phyloP scores from a whole-genome alignment of 1,140 invertebrate species.

The Meloidogyne chitwoodi region DNA sequence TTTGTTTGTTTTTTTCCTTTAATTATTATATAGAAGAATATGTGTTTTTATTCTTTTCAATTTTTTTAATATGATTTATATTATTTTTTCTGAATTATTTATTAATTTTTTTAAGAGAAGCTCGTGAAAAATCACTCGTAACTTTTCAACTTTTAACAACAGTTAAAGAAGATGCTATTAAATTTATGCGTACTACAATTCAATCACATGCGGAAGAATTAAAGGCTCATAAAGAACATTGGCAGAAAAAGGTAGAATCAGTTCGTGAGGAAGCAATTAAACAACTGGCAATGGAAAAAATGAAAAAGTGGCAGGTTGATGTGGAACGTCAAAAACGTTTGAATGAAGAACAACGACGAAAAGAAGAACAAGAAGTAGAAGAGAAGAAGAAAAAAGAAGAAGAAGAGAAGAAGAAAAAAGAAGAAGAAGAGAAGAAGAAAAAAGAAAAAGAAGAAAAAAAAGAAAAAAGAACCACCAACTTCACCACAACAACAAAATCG shows the following conservation, averaged over 20 bases:
- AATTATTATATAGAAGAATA: too few relatives aligned
- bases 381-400: neutral
- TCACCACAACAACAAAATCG: too few relatives aligned
- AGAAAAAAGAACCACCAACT: too few relatives aligned
- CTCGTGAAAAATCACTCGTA: constrained; percentile 40
- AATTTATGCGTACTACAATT: constrained; percentile 46
- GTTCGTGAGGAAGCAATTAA: constrained; percentile 24
- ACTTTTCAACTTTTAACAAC: constrained; percentile 39
- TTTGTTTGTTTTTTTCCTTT: constrained; percentile 29
- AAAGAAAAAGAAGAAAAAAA: too few relatives aligned
- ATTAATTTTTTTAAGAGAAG: constrained; percentile 37
- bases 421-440: too few relatives aligned
- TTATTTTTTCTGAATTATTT: too few relatives aligned
- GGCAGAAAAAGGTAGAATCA: constrained; percentile 23
- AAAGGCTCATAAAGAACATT: constrained; percentile 24
- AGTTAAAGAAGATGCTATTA: constrained; percentile 38
- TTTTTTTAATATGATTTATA: too few relatives aligned
- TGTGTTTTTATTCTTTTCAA: too few relatives aligned
- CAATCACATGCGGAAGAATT: constrained; percentile 41
- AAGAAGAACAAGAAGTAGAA: constrained; percentile 18
- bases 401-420: too few relatives aligned
- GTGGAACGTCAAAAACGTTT: constrained; percentile 38
- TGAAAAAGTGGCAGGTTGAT: constrained; percentile 20
- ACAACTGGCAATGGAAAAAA: neutral
- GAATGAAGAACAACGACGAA: constrained; percentile 43